These are phyloP conservation scores for Barbus barbus DNA, from an alignment of 2,113 vertebrate genomes.

Conservation along the genomic window DNA sequence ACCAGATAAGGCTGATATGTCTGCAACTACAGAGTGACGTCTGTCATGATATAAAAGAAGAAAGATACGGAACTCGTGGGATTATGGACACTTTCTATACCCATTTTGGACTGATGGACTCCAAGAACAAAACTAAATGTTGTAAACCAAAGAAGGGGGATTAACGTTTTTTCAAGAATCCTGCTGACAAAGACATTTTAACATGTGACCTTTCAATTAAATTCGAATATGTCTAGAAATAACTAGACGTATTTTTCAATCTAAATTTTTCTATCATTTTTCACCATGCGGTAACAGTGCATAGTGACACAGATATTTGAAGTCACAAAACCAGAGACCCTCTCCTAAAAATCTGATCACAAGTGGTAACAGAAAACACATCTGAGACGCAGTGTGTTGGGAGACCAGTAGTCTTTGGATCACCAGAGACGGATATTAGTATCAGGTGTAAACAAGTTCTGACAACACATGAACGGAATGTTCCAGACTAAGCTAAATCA, in stretches of 20 bases:
- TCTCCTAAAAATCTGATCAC: not conserved
- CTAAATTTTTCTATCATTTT: too few relatives aligned
- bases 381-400: not conserved
- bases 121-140: not conserved
- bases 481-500: not conserved
- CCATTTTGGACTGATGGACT: not conserved
- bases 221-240: too few relatives aligned
- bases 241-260: too few relatives aligned
- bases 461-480: not conserved
- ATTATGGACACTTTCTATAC: not conserved
- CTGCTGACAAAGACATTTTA: too few relatives aligned
- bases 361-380: not conserved
- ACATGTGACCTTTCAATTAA: too few relatives aligned
- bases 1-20: conserved; percentile 38
- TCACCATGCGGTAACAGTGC: too few relatives aligned
- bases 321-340: too few relatives aligned
- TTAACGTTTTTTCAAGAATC: not conserved
- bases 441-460: not conserved
- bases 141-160: not conserved
- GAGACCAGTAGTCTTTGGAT: not conserved
- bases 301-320: too few relatives aligned
- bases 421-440: not conserved
- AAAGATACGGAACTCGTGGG: not conserved
- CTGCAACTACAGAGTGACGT: not conserved
- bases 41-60: not conserved